Percentiles rank a stretch among this genome's conserved stretches.
These are phyloP conservation scores for Archilochus colubris DNA, from an alignment of 2,113 vertebrate species.

Conservation along the genomic window DNA sequence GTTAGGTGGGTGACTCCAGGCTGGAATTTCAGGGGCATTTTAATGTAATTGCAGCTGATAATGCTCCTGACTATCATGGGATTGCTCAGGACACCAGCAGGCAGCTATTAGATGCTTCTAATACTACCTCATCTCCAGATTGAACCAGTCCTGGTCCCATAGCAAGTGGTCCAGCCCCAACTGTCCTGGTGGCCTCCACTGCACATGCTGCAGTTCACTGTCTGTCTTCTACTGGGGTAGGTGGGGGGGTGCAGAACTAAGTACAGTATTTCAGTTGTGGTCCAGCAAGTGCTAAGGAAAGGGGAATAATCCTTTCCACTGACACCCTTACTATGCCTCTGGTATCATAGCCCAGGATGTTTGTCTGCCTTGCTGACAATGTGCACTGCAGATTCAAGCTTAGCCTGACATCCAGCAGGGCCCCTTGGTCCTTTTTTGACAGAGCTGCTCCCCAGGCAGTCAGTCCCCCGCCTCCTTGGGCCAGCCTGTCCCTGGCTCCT, in stretches of 20 bases:
- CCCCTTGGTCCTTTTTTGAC: not conserved
- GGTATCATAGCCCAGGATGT: not conserved
- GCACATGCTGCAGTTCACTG: not conserved
- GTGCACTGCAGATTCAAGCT: accelerated
- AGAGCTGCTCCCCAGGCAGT: not conserved
- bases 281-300: not conserved
- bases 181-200: not conserved
- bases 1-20: not conserved
- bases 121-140: not conserved
- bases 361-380: not conserved
- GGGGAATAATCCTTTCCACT: not conserved
- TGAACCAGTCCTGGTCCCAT: not conserved
- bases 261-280: not conserved
- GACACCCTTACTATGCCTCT: not conserved
- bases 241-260: not conserved
- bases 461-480: not conserved
- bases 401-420: not conserved
- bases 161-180: not conserved
- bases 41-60: not conserved
- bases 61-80: not conserved
- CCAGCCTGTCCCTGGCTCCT: not conserved
- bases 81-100: not conserved
- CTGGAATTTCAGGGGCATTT: not conserved
- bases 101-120: not conserved
- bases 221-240: not conserved